These are phyloP conservation scores for Pantherophis guttatus DNA, from an alignment of 2,113 vertebrate species.

Conservation along the genomic window DNA sequence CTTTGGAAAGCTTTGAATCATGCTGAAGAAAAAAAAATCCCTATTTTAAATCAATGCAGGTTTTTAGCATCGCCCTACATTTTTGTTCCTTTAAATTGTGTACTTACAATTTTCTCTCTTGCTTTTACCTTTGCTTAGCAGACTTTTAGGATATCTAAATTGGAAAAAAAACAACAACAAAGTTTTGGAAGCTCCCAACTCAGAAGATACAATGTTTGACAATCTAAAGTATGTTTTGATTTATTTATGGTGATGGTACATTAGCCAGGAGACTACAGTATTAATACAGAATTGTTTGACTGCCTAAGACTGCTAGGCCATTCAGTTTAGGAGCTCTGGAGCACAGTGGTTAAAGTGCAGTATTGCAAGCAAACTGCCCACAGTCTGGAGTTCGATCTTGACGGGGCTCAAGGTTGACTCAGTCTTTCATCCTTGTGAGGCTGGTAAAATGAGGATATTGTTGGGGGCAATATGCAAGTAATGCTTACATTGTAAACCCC, in stretches of 20 bases:
- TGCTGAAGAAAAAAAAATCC: neutral
- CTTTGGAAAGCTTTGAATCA: neutral
- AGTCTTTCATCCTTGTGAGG: neutral
- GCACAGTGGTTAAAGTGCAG: neutral
- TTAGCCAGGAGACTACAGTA: neutral
- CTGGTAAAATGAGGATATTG: neutral
- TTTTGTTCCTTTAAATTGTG: neutral
- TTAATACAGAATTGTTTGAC: neutral
- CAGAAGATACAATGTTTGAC: neutral
- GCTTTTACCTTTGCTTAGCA: neutral
- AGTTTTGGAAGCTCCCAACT: neutral
- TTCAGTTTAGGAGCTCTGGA: neutral
- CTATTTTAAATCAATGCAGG: neutral
- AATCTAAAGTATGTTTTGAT: neutral
- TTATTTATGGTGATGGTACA: neutral
- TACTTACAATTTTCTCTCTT: neutral
- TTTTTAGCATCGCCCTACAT: neutral
- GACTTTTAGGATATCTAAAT: neutral
- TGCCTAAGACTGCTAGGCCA: neutral
- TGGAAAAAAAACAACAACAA: neutral
- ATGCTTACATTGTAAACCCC: neutral
- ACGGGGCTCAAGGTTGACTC: neutral
- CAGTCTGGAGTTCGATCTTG: neutral
- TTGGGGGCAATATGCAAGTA: neutral
- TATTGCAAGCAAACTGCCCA: neutral